Base-by-base conservation (phyloP, 2,113 vertebrate genomes). In the Pelecanoides urinatrix region DNA sequence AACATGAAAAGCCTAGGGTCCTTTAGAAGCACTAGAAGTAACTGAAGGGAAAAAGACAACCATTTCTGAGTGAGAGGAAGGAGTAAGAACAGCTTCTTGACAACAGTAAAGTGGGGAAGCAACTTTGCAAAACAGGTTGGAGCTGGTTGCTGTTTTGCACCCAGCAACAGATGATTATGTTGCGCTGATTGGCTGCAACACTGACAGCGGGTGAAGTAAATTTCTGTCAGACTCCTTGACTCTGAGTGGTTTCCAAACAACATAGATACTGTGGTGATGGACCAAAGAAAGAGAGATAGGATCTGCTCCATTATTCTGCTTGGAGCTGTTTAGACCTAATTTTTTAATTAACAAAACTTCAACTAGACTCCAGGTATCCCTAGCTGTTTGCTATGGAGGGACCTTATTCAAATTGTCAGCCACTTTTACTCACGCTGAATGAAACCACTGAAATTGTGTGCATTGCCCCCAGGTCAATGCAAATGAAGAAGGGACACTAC, bases 301-400 rank as follows among this genome's bases (percentile, higher is more conserved):
- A 93, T 92, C 91, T 92, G 44, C 85, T 88, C 83, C 63, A 94
- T 63, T 91, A 91, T 95, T 73, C 79, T 96, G 75, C 95, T 96
- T 36, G 44, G 70, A 94, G 87, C 80, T 91, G 71, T 72, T 90
- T 59, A 88, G n/a, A 58, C 23, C 9, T n/a, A 38, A 30, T 68
- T 72, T 97, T 89, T 95, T 95, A 93, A 97, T 97, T 96, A 97
- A 88, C 56, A 62, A 77, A 92, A 66, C 34, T 75, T 96, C 70
- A 76, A 9, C 23, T 14, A 88, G 66, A 77, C 32, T 92, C 34
- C 12, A 22, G 58, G 40, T 91, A 47, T 53, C 9, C 53, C 73
- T 73, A 85, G 38, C 18, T 95, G 68, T 80, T 95, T 97, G 67
- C 78, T 91, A 44, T 16, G 3, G 36, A 79, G 81, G 68, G 76